Base-by-base conservation (phyloP, 2,113 vertebrate species). In the Tretioscincus oriximinensis region DNA sequence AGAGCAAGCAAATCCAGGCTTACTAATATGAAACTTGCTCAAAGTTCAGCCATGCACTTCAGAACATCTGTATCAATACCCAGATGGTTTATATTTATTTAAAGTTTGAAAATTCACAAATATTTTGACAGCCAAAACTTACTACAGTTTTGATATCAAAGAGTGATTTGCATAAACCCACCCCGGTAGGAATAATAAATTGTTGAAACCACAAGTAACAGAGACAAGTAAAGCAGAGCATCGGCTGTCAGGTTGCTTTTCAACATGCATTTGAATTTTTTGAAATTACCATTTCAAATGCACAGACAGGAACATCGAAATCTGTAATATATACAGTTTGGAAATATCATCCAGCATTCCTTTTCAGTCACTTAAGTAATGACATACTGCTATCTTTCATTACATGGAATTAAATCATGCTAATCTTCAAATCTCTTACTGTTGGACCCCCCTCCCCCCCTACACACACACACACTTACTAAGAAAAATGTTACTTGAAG, bases 321-420 rank as follows among this genome's bases (percentile, higher is more conserved):
- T 1, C 73, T 76, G 63, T 77, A 78, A 54, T 18, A 24, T 78
- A 81, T 70, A 88, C 66, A 83, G 76, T 26, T 41, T 60, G 21
- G 81, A 87, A 87, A 72, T 64, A 65, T 77, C 18, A 1, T 12
- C 14, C 77, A 26, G 73, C 0, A 0, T 73, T 85, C 65, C 76
- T 76, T 24, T 82, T 82, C 74, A 83, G 78, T 77, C n/a, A 66
- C 70, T 84, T 31, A 81, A 81, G 85, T 58, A 58, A 88, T n/a
- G 54, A 80, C 61, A 61, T 69, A 29, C 28, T 71, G 58, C 75
- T 45, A 65, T 7, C 54, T 80, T 47, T 8, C 10, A 31, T 5
- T 29, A 66, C 73, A 81, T 58, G 28, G 12, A 51, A 77, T 78
- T 77, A 83, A 72, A 31, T 12, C 9, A 28, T 14, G 64, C 68